Base-by-base conservation (phyloP, 2,888 invertebrate genomes). In the Syrphus vitripennis region DNA sequence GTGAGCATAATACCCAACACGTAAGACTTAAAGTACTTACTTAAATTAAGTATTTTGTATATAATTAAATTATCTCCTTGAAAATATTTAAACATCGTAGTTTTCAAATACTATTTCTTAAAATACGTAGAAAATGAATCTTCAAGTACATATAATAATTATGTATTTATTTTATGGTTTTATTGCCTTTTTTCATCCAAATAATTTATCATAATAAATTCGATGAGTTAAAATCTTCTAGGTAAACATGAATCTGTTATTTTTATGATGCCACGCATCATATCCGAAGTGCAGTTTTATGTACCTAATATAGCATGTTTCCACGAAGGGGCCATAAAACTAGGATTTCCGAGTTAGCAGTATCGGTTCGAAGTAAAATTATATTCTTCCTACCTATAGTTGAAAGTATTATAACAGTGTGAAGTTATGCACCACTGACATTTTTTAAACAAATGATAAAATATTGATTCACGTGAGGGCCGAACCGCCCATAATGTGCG, bases 391-490 rank as follows among this genome's bases (percentile, higher is more conserved):
- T 48, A 67, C 4, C 19, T 14, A 19, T 1, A 37, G 21, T 10
- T 21, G 4, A 48, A 21, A 7, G 4, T 21, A 21, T 16, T 19
- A 55, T n/a, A 65, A 31, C 42, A 21, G 26, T 63, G 37, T 40
- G 16, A 50, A 45, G 59, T 53, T 53, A 24, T 50, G 16, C 34
- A 59, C 26, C 34, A 59, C 26, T 55, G 29, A 16, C 4, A 61
- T 34, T 71, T 55, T 45, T n/a, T 19, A n/a, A 63, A 55, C 14
- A 26, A 42, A 63, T 63, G 24, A 72, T 61, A 53, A 78, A 78
- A 70, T 42, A 53, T 71, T 53, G 40, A 29, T 53, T 70, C 21
- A 61, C 71, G 72, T 55, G 42, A 12, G 40, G 59, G 61, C 37
- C 42, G 34, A 34, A 69, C 37, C 42, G 34, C 45, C 16, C 61